A percentile compares a stretch with the other conserved stretches of the same genome.
Evolutionary conservation across 2,113 vertebrate species (phyloP).

Genomic region (Pelecanoides urinatrix): DNA sequence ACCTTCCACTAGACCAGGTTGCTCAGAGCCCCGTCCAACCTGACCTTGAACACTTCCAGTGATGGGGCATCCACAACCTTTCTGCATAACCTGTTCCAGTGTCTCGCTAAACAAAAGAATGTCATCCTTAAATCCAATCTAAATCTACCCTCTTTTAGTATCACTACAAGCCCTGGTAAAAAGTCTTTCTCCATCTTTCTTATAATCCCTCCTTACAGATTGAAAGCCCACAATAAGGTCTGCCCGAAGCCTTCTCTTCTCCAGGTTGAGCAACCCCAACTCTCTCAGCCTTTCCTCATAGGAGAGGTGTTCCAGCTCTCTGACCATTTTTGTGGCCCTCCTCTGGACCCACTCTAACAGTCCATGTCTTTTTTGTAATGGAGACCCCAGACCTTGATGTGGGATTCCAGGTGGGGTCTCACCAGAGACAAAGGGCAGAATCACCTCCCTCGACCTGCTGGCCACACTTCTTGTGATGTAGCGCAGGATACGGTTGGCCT

Average conservation of each 20-base stretch:
- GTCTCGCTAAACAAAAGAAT: background rate
- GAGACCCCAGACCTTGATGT: background rate
- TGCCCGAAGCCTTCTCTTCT: background rate
- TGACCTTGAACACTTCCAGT: background rate
- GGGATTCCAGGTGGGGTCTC: background rate
- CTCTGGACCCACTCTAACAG: background rate
- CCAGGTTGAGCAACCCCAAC: background rate
- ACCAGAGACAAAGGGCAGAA: fast-evolving
- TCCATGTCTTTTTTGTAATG: background rate
- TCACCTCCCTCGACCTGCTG: background rate
- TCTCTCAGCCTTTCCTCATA: background rate
- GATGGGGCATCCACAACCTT: background rate
- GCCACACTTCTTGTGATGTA: background rate
- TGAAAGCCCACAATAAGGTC: background rate
- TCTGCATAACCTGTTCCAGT: background rate
- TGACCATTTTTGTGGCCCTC: background rate
- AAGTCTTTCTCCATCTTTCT: background rate
- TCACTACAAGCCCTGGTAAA: background rate
- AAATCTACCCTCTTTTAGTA: background rate
- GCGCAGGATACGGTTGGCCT: background rate
- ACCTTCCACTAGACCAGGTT: background rate
- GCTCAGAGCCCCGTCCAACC: background rate
- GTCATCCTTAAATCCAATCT: background rate
- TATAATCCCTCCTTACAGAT: background rate
- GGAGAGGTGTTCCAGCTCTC: background rate